Conservation (phyloP, 2,888 invertebrate genomes). For the Coelinius sp. region DNA sequence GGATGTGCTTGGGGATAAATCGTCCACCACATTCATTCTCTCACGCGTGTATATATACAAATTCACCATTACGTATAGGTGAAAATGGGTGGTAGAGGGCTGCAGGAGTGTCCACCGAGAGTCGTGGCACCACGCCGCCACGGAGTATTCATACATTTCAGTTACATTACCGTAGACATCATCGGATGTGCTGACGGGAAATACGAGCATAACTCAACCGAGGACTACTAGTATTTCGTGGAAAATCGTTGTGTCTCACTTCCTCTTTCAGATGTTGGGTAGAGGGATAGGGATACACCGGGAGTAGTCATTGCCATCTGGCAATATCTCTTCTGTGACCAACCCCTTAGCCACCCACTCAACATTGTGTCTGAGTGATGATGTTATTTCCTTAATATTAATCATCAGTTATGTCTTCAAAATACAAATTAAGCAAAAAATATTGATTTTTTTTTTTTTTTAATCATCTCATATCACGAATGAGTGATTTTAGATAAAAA, state of each 20-base stretch:
- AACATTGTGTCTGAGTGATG: constrained; percentile 63
- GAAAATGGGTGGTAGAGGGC: constrained; percentile 7
- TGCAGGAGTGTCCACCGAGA: constrained; percentile 28
- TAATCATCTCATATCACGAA: too few relatives aligned
- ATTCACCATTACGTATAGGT: constrained; percentile 7
- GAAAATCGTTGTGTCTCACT: constrained; percentile 57
- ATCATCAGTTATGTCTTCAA: constrained; percentile 58
- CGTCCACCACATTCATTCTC: constrained; percentile 29
- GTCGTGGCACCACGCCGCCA: constrained; percentile 52
- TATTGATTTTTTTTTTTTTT: too few relatives aligned
- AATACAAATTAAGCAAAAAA: neutral
- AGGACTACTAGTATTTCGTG: constrained; percentile 62
- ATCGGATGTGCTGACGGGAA: constrained; percentile 70
- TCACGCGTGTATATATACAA: constrained; percentile 20
- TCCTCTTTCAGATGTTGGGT: constrained; percentile 37
- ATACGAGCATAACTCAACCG: constrained; percentile 69
- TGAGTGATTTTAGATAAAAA: too few relatives aligned
- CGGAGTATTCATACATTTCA: constrained; percentile 68
- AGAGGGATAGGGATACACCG: constrained; percentile 16
- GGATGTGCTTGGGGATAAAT: constrained; percentile 40
- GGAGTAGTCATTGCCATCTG: constrained; percentile 35
- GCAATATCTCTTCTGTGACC: constrained; percentile 27
- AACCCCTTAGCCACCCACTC: constrained; percentile 26
- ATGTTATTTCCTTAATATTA: constrained; percentile 66
- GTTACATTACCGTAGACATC: constrained; percentile 69